Evolutionary conservation across 1,140 invertebrate species (phyloP), one percentile per base, ranked within the genome.

Genomic region (Medauroidea extradentata): DNA sequence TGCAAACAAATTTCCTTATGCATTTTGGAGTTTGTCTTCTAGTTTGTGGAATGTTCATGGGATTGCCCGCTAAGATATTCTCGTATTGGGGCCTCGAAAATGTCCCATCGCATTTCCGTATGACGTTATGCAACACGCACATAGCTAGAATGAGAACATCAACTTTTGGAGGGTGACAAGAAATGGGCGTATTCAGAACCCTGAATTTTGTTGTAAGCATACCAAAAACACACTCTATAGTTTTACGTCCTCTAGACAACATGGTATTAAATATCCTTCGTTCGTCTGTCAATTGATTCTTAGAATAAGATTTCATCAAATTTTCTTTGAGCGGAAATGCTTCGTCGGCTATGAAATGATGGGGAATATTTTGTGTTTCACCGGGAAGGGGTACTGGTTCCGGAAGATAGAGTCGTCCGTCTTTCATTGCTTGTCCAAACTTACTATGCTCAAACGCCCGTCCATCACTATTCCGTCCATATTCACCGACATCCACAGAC

Each of bases 401-500:
- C 4, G 29, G 29, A 7, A 34, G 11, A 34, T 11, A 4, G 11
- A 34, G 29, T 4, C 11, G 29, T 34, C 29, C 29, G 4, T 11
- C 5, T 11, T 34, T 4, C 29, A 34, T 4, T 7, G 29, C 29
- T 34, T 34, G 4, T 34, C 29, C 29, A 4, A 34, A 4, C 2
- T 34, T 34, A 34, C 29, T 34, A 11, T 34, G 4, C 29, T 46
- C 25, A 44, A 68, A 71, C n/a, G 62, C 63, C 18, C 62, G 62
- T 23, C 52, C 57, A 60, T 72, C 70, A 58, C 62, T 61, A 19
- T 66, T 19, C 21, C 59, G 49, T n/a, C 73, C 75, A 65, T 67
- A 72, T 49, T 69, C 67, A 11, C 75, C 72, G 24, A 76, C 64
- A 66, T 78, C 71, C 39, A 78, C 63, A 50, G 63, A 57, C 16